These are phyloP conservation scores for Megamerina dolium DNA, from an alignment of 2,888 invertebrate species.

Conservation along the genomic window DNA sequence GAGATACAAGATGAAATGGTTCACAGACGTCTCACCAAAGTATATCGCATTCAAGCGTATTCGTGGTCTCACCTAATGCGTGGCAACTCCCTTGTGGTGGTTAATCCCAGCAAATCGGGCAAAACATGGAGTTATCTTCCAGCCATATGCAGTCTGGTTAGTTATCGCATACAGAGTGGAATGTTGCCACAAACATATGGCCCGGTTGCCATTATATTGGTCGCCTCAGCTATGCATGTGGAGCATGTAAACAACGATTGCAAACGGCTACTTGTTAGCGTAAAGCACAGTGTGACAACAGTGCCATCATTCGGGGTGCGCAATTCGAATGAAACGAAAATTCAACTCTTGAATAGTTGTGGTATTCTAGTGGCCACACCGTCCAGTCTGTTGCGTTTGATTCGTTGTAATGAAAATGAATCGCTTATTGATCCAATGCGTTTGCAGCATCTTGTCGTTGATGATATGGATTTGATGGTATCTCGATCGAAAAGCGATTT, in stretches of 20 bases:
- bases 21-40: constrained; percentile 31
- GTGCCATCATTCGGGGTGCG: constrained; percentile 46
- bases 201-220: constrained; percentile 62
- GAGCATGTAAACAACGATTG: constrained; percentile 49
- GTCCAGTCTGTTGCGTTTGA: constrained; percentile 52
- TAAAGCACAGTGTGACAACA: constrained; percentile 45
- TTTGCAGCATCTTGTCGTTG: constrained; percentile 62
- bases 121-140: constrained; percentile 68
- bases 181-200: constrained; percentile 50
- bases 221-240: constrained; percentile 57
- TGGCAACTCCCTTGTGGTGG: constrained; percentile 59
- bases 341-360: constrained; percentile 57
- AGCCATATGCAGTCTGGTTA: constrained; percentile 59
- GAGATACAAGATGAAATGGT: constrained; percentile 32
- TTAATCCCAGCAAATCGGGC: constrained; percentile 57
- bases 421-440: constrained; percentile 55
- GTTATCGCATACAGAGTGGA: constrained; percentile 22
- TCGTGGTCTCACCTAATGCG: constrained; percentile 65
- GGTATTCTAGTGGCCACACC: constrained; percentile 69
- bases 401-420: constrained; percentile 47
- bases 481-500: constrained; percentile 22
- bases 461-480: constrained; percentile 62
- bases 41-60: constrained; percentile 56
- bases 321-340: constrained; percentile 27
- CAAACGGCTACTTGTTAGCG: constrained; percentile 47